Percentiles rank a stretch among this genome's conserved stretches.
phyloP scores from a whole-genome alignment of 2,888 invertebrate genomes.

The Dioctria linearis region DNA sequence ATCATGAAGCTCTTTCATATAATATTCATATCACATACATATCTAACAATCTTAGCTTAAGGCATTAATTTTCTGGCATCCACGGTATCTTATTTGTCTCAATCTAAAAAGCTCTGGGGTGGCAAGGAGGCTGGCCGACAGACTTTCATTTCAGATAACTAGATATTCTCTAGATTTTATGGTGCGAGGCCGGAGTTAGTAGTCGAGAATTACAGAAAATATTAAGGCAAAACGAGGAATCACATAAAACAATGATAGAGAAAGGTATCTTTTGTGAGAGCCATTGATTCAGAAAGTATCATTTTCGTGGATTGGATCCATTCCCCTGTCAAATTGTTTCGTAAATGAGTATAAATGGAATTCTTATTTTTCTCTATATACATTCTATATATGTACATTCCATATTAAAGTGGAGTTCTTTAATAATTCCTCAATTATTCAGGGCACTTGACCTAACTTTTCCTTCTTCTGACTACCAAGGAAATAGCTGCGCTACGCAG shows the following conservation, averaged over 20 bases:
- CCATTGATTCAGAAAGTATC: slow-evolving; percentile 30
- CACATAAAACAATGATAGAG: slow-evolving; percentile 3
- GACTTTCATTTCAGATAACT: slow-evolving; percentile 4
- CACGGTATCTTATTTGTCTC: slow-evolving; percentile 18
- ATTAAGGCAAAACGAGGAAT: not conserved
- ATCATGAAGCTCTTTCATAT: slow-evolving; percentile 2
- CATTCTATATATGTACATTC: no score
- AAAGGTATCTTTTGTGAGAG: not conserved
- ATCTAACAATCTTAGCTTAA: slow-evolving; percentile 21
- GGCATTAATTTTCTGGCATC: slow-evolving; percentile 2
- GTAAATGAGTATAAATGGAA: no score
- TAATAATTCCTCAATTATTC: not conserved
- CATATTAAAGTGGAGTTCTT: no score
- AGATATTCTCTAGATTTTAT: not conserved
- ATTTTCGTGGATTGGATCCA: not conserved
- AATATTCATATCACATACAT: slow-evolving; percentile 27
- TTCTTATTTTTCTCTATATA: no score
- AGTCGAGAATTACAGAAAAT: no score
- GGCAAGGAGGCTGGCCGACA: not conserved
- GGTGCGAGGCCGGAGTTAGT: no score
- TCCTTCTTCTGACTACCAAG: no score
- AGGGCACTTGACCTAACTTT: not conserved
- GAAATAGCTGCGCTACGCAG: no score
- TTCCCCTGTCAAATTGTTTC: no score
- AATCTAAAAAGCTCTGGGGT: slow-evolving; percentile 1